Evolutionary conservation across 1,140 invertebrate species (phyloP).

Genomic region (Temnothorax longispinosus): DNA sequence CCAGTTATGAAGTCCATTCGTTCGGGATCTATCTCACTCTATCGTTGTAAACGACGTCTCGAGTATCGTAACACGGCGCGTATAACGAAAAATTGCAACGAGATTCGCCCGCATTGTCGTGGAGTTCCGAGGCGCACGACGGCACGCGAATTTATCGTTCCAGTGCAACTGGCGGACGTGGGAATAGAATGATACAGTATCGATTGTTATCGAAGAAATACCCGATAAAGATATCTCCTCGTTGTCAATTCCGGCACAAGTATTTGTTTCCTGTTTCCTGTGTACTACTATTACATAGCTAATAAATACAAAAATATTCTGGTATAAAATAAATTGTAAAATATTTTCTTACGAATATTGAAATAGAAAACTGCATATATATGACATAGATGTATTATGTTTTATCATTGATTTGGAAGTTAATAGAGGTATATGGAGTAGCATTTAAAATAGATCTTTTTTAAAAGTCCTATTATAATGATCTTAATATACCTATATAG

Average conservation of each 20-base stretch:
- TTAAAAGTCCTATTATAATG: neutral
- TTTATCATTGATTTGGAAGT: neutral
- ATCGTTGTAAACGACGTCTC: constrained; percentile 49
- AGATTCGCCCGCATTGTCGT: constrained; percentile 47
- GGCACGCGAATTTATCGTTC: constrained; percentile 54
- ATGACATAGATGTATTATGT: neutral
- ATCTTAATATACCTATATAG: neutral
- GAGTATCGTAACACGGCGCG: constrained; percentile 23
- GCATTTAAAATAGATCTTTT: neutral
- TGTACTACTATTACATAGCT: neutral
- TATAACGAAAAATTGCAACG: constrained; percentile 58
- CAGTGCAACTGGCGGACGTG: constrained; percentile 32
- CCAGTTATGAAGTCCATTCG: constrained; percentile 36
- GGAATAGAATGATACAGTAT: constrained; percentile 57
- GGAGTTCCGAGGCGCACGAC: constrained; percentile 31
- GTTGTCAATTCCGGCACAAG: constrained; percentile 18
- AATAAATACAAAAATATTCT: neutral
- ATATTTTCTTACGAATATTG: neutral
- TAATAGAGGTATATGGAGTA: neutral
- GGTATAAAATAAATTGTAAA: neutral
- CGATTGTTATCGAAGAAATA: constrained; percentile 54
- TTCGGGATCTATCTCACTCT: constrained; percentile 23
- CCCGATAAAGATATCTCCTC: constrained; percentile 41
- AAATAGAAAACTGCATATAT: neutral
- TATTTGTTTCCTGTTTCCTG: neutral